Percentiles rank a stretch among this genome's conserved stretches.
phyloP scores from a whole-genome alignment of 2,113 vertebrate species.

The Rhineura floridana region DNA sequence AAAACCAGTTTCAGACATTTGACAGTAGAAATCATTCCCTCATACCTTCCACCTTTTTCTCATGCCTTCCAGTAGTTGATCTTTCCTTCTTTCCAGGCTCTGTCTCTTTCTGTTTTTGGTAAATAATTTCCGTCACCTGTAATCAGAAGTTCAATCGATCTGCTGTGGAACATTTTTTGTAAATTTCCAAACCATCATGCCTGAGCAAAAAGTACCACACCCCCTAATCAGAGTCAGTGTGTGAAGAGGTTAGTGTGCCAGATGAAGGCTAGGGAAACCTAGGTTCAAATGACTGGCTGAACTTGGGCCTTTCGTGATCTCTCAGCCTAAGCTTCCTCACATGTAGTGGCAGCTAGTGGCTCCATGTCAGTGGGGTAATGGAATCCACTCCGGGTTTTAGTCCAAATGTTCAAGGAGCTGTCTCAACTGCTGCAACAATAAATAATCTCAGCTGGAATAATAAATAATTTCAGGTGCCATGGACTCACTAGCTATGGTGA shows the following conservation, averaged over 20 bases:
- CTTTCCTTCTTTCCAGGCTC: not conserved
- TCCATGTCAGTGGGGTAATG: no score
- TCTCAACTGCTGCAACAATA: no score
- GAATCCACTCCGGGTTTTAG: no score
- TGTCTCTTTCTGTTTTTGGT: not conserved
- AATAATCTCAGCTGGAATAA: not conserved
- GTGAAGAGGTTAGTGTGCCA: not conserved
- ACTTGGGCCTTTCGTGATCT: not conserved
- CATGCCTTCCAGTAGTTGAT: not conserved
- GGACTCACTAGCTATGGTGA: not conserved
- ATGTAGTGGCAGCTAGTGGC: no score
- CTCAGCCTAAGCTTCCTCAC: not conserved
- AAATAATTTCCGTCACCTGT: not conserved
- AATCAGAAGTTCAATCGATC: not conserved
- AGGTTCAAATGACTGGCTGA: not conserved
- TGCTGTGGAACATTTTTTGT: not conserved
- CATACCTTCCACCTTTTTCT: not conserved
- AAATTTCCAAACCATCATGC: not conserved
- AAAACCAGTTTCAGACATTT: not conserved
- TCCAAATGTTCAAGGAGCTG: no score
- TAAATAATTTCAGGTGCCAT: not conserved
- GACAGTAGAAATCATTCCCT: not conserved
- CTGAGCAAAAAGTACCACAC: not conserved
- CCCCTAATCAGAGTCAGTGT: not conserved
- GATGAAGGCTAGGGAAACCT: not conserved